Evolutionary conservation across 2,797 vertebrate species (phyloP).

Genomic region (Rhincodon typus): DNA sequence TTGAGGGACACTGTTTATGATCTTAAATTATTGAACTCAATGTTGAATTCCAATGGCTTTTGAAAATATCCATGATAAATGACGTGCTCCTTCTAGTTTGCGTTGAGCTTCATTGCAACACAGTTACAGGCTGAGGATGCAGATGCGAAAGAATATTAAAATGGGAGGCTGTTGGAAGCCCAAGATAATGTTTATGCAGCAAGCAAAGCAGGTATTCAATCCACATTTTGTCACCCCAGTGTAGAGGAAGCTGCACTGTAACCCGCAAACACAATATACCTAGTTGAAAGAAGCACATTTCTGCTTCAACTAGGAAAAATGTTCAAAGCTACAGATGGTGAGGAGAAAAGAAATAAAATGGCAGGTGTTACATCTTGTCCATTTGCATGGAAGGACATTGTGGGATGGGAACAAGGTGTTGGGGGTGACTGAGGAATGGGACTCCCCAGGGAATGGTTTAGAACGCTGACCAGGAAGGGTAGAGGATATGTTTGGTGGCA

Average conservation of each 20-base stretch:
- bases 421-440: neutral
- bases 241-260: neutral
- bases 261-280: neutral
- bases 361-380: neutral
- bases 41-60: neutral
- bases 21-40: neutral
- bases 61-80: neutral
- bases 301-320: neutral
- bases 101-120: neutral
- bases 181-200: neutral
- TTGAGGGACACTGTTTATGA: neutral
- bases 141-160: neutral
- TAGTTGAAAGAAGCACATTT: neutral
- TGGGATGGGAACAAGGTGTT: neutral
- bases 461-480: neutral
- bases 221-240: neutral
- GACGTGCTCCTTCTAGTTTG: neutral
- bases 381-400: neutral
- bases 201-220: neutral
- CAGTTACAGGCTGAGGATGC: neutral
- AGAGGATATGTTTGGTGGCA: neutral
- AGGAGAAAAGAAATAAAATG: neutral
- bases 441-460: neutral
- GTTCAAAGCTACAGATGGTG: neutral
- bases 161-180: neutral